Base-by-base conservation (phyloP, 1,140 invertebrate genomes). In the Dryas iulia region DNA sequence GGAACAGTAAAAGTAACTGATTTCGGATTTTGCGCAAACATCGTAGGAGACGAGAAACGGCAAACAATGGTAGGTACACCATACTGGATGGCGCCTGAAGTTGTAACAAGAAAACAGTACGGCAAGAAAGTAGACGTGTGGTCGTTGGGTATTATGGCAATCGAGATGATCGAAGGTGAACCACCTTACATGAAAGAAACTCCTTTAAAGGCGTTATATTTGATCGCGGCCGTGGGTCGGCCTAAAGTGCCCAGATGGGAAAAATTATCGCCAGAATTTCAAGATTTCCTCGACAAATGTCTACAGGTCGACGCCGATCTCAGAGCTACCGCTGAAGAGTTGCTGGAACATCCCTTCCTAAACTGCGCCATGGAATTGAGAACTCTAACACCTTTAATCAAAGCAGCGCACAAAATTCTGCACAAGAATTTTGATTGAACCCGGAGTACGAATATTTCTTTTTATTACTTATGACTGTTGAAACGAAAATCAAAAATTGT, bases 91-190 rank as follows among this genome's bases (percentile, higher is more conserved):
- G 97, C 97, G 0, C 97, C 97, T 0, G 97, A 98, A 86, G 98
- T 99, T 8, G 96, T 97, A 0, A 97, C 96, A 0, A 93, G 96
- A 59, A 96, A 97, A 76, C 95, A 96, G 62, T 97, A 97, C 74
- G 96, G 96, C 4, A 96, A 96, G 69, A 98, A 98, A 87, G 97
- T 99, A 0, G 98, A 99, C 86, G 97, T 99, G 28, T 99, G 98
- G 98, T 97, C 96, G 0, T 91, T 98, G 25, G 98, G 98, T 12
- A 99, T 99, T 56, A 99, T 99, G 98, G 97, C 97, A 0, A 98
- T 98, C 74, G 98, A 99, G 92, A 99, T 99, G 98, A 97, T 99
- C 35, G 98, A 99, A 83, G 98, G 98, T 0, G 97, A 99, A 87
- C 98, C 98, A 7, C 98, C 98, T 0, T 99, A 99, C 90, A 93